Conservation (phyloP, 2,113 vertebrate genomes). For the Ursus arctos region DNA sequence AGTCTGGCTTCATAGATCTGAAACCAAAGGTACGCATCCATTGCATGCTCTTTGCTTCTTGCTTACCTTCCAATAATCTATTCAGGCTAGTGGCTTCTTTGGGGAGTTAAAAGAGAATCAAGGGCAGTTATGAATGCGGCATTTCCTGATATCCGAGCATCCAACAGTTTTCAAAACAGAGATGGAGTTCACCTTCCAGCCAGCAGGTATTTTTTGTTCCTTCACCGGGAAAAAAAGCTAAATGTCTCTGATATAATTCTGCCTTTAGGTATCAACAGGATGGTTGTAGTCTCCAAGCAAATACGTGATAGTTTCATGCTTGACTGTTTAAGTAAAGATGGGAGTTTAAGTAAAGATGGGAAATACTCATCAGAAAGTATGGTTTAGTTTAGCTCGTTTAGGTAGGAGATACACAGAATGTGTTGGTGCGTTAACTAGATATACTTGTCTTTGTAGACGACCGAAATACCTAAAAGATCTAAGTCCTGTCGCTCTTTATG, state of each 20-base stretch:
- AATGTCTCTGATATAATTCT: not conserved
- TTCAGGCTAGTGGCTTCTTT: not conserved
- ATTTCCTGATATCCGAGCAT: conserved; percentile 6
- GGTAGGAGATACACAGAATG: not conserved
- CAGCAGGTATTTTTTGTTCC: not conserved
- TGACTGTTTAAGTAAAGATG: conserved; percentile 5
- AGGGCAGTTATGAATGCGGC: not conserved
- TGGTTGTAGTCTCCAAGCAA: not conserved
- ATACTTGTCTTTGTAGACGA: not conserved
- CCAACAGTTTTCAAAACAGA: not conserved
- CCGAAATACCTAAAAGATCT: not conserved
- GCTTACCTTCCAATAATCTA: not conserved
- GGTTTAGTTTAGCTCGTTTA: conserved; percentile 14
- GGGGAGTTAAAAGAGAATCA: conserved; percentile 7
- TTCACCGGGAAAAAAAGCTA: not conserved
- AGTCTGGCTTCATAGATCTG: not conserved
- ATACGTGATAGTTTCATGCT: not conserved
- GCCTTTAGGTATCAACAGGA: not conserved
- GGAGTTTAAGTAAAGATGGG: not conserved
- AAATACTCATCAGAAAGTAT: not conserved
- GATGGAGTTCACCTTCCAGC: conserved; percentile 15
- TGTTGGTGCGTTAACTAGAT: not conserved
- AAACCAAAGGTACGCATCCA: not conserved
- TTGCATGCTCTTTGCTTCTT: not conserved
- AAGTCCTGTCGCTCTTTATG: not conserved